phyloP scores from a whole-genome alignment of 2,113 vertebrate species.

The Telmatochromis sp. region DNA sequence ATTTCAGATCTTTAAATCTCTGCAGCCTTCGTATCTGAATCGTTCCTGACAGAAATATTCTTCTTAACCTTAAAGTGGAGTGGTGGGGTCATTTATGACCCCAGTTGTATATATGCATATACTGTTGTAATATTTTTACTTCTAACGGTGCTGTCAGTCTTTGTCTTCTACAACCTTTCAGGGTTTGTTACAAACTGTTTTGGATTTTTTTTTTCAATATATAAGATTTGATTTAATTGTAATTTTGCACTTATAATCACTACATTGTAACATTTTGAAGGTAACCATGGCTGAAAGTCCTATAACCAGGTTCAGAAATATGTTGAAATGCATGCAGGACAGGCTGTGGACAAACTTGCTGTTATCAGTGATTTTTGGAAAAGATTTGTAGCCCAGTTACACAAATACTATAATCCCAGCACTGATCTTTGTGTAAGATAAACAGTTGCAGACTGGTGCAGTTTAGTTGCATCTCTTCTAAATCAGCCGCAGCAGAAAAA shows the following conservation, averaged over 20 bases:
- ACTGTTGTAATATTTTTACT: neutral
- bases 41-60: neutral
- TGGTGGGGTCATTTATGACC: neutral
- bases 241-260: neutral
- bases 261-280: neutral
- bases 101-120: neutral
- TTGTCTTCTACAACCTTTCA: accelerated
- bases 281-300: neutral
- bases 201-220: accelerated
- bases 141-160: neutral
- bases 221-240: neutral
- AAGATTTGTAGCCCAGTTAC: neutral
- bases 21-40: neutral
- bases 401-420: neutral
- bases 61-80: neutral
- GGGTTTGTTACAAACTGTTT: accelerated
- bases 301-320: neutral
- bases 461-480: neutral
- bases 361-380: neutral
- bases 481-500: neutral
- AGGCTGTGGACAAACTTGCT: neutral
- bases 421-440: neutral
- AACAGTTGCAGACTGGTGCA: neutral
- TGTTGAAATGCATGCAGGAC: neutral
- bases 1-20: neutral